A percentile compares a stretch with the other conserved stretches of the same genome.
Conservation (phyloP, 2,113 vertebrate genomes). For the mouse (Mus musculus) region DNA sequence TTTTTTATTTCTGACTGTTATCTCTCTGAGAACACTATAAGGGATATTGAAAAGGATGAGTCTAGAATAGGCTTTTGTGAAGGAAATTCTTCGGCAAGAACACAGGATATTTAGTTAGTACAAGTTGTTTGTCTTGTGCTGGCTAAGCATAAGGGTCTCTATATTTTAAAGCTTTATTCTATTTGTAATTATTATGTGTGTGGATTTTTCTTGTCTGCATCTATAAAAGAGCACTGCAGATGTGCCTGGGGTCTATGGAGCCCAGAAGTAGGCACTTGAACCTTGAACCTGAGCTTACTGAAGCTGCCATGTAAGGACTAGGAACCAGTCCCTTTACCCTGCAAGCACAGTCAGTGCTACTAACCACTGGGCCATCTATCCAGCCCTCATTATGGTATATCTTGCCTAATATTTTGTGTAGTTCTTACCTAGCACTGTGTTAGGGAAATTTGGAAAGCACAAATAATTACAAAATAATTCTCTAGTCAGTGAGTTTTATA, state of each 20-base stretch:
- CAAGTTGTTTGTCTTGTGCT: neutral
- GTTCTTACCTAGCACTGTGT: neutral
- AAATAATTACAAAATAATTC: neutral
- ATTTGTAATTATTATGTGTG: neutral
- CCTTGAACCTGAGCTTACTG: neutral
- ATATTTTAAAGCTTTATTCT: neutral
- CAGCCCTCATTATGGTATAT: neutral
- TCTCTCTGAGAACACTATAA: neutral
- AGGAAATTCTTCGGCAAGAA: neutral
- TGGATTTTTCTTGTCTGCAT: neutral
- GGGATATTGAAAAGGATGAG: constrained; percentile 11
- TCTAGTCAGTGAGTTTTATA: neutral
- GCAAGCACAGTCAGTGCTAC: neutral
- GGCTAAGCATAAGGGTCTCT: neutral
- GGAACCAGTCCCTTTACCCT: neutral
- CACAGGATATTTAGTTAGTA: neutral
- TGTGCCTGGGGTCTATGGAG: neutral
- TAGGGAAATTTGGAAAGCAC: neutral
- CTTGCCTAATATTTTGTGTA: neutral
- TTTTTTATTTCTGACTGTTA: neutral
- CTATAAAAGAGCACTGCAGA: neutral
- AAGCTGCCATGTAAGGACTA: neutral
- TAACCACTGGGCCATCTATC: neutral
- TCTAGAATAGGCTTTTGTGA: neutral
- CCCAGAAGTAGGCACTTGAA: neutral